Evolutionary conservation across 2,113 vertebrate genomes (phyloP).

Genomic region (Ceyx margarethae): DNA sequence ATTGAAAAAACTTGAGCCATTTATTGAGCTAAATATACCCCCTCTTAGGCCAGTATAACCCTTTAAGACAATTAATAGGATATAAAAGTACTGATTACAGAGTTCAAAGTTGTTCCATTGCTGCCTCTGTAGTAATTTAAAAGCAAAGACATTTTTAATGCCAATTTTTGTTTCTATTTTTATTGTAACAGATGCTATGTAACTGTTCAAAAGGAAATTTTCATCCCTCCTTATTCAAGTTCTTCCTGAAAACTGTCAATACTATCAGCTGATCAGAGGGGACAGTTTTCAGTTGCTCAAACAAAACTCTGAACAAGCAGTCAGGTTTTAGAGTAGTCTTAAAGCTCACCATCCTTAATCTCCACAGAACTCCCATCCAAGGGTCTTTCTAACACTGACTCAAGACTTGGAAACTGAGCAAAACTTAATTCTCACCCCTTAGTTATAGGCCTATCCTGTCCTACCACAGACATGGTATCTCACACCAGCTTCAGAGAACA

Average conservation of each 20-base stretch:
- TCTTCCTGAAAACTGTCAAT: not conserved
- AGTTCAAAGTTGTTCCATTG: not conserved
- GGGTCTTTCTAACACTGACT: not conserved
- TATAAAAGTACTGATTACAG: not conserved
- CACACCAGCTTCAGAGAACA: not conserved
- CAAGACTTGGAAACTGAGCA: not conserved
- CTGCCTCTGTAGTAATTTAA: not conserved
- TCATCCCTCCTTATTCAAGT: not conserved
- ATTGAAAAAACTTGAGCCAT: not conserved
- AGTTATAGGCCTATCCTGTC: not conserved
- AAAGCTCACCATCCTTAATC: not conserved
- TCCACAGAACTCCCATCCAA: not conserved
- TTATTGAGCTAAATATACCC: not conserved
- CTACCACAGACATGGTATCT: not conserved
- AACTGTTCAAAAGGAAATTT: not conserved
- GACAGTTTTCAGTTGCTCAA: not conserved
- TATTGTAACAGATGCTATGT: not conserved
- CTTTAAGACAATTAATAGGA: not conserved
- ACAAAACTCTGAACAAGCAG: not conserved
- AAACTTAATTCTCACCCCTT: not conserved
- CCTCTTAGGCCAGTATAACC: not conserved
- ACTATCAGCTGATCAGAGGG: not conserved
- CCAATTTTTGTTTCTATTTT: not conserved
- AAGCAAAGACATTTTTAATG: not conserved
- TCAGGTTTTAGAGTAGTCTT: not conserved